Percentiles rank a stretch among this genome's conserved stretches.
phyloP scores from a whole-genome alignment of 2,113 vertebrate species.

The Arizona elegans region DNA sequence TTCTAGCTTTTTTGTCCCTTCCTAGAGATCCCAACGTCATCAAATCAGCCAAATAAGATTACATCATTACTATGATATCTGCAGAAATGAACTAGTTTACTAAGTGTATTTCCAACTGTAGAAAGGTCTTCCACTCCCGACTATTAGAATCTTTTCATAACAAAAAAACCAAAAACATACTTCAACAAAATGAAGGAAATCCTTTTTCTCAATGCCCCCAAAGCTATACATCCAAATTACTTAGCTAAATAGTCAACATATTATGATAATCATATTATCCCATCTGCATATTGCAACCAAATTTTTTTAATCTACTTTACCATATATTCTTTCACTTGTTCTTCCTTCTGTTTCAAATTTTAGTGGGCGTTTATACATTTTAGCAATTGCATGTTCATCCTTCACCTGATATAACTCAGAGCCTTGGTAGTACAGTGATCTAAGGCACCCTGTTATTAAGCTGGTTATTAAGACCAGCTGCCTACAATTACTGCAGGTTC shows the following conservation, averaged over 20 bases:
- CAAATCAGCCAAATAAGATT: background rate
- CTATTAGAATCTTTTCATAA: background rate
- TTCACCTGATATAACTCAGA: background rate
- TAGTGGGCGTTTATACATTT: background rate
- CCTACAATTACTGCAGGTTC: no score
- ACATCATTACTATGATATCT: background rate
- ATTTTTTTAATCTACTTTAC: background rate
- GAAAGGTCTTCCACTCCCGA: background rate
- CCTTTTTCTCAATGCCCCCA: no score
- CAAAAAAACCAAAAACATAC: background rate
- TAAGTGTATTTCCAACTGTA: background rate
- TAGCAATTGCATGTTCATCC: background rate
- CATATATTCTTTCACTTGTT: background rate
- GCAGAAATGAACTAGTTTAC: background rate
- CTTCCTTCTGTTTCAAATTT: background rate
- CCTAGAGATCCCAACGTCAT: background rate
- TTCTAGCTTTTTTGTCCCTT: background rate
- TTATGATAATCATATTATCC: background rate
- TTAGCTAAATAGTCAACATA: background rate
- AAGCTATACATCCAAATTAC: background rate
- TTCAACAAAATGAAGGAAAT: background rate
- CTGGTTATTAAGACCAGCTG: no score
- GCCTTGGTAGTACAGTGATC: no score
- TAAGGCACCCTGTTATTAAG: no score
- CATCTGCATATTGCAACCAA: background rate